Evolutionary conservation across 1,140 invertebrate species (phyloP).

Genomic region (Drepana arcuata): DNA sequence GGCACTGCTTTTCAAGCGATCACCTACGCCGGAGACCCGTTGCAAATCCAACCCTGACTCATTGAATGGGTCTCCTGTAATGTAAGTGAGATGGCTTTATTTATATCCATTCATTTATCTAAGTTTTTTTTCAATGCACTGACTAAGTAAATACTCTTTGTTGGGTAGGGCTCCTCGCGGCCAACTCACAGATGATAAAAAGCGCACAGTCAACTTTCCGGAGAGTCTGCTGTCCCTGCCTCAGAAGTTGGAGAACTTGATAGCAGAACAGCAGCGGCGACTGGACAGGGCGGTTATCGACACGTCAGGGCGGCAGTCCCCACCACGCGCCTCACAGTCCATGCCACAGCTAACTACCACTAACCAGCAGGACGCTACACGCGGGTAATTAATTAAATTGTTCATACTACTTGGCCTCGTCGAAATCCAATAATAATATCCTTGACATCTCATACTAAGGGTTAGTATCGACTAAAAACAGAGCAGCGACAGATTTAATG

Average conservation of each 20-base stretch:
- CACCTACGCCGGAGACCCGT: constrained; percentile 4
- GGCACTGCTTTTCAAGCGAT: constrained; percentile 23
- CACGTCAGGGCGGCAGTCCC: constrained; percentile 22
- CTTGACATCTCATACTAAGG: no score
- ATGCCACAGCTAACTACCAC: constrained; percentile 30
- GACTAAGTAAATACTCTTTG: no score
- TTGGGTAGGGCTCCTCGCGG: no score
- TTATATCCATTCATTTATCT: no score
- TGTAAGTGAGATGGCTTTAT: no score
- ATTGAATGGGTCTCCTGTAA: constrained; percentile 18
- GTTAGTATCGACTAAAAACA: no score
- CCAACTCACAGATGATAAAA: constrained; percentile 23
- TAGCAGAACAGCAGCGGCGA: constrained; percentile 38
- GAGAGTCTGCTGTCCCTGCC: constrained; percentile 37
- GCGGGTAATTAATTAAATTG: no score
- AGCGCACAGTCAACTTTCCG: constrained; percentile 44
- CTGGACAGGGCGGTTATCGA: constrained; percentile 34
- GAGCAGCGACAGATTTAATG: no score
- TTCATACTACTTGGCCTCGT: no score
- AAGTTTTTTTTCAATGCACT: no score
- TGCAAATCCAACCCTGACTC: constrained; percentile 17
- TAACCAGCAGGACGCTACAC: background rate
- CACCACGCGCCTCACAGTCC: constrained; percentile 28
- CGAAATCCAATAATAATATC: no score
- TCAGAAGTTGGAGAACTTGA: constrained; percentile 45